These are phyloP conservation scores for Knipowitschia caucasica DNA, from an alignment of 2,797 vertebrate species.

Conservation along the genomic window DNA sequence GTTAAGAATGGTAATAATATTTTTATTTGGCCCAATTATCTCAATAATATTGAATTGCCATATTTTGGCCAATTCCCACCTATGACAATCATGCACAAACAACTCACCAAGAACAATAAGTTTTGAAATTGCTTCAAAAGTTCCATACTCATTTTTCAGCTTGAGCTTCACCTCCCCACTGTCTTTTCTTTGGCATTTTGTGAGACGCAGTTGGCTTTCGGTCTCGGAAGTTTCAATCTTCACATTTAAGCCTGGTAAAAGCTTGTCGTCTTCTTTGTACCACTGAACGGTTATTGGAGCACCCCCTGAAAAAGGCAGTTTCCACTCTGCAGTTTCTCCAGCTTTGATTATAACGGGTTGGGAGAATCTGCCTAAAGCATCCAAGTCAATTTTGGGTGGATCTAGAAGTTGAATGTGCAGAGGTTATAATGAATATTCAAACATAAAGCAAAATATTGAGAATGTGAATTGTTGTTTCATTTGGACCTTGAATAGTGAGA, in stretches of 20 bases:
- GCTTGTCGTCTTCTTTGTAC: constrained; percentile 80
- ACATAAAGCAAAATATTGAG: background rate
- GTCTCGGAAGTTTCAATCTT: constrained; percentile 71
- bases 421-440: too few species aligned
- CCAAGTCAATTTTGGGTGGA: constrained; percentile 76
- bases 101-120: constrained; percentile 84
- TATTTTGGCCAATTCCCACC: too few species aligned
- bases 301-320: constrained; percentile 79
- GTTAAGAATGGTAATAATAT: too few species aligned
- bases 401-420: constrained; percentile 63
- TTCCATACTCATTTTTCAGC: constrained; percentile 82
- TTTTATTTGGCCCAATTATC: too few species aligned
- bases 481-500: constrained; percentile 77
- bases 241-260: constrained; percentile 64
- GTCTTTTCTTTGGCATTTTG: constrained; percentile 79
- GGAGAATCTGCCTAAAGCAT: constrained; percentile 73
- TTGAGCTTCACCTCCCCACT: constrained; percentile 82
- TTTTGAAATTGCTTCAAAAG: constrained; percentile 71
- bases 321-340: constrained; percentile 79
- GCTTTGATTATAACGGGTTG: constrained; percentile 79
- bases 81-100: too few species aligned
- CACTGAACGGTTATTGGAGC: constrained; percentile 77
- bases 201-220: constrained; percentile 74
- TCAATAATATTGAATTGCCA: too few species aligned
- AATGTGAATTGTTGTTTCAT: background rate